phyloP scores from a whole-genome alignment of 2,113 vertebrate genomes.

The Mesitornis unicolor region DNA sequence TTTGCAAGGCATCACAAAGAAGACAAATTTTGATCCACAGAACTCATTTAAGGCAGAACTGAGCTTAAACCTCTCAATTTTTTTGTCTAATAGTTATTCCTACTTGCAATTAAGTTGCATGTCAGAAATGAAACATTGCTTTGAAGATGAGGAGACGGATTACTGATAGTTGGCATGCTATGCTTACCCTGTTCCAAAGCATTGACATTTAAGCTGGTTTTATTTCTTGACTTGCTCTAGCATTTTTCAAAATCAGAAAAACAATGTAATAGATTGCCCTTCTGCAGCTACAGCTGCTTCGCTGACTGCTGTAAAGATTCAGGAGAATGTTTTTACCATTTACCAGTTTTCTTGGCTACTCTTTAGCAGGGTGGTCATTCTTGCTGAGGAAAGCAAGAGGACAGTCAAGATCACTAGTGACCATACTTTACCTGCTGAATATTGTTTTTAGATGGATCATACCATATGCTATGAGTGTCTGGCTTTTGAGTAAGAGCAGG shows the following conservation, averaged over 20 bases:
- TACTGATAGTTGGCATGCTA: slow-evolving; percentile 10
- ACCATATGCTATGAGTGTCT: background rate
- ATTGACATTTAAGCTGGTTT: slow-evolving; percentile 29
- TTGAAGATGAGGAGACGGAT: slow-evolving; percentile 19
- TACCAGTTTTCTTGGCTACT: background rate
- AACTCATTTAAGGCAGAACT: background rate
- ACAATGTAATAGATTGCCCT: background rate
- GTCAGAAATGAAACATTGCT: slow-evolving; percentile 48
- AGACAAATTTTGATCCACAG: background rate
- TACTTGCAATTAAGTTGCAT: slow-evolving; percentile 28
- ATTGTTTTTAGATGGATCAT: background rate
- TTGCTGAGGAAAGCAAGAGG: background rate
- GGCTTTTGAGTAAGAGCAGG: background rate
- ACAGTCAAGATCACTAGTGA: background rate
- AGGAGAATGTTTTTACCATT: background rate
- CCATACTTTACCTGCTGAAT: background rate
- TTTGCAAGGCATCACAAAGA: background rate
- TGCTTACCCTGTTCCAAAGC: background rate
- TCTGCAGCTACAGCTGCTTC: background rate
- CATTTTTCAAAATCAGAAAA: slow-evolving; percentile 31
- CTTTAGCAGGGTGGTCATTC: background rate
- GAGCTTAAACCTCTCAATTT: background rate
- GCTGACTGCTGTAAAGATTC: background rate
- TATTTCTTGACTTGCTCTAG: background rate
- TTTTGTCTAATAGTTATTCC: slow-evolving; percentile 23